Percentiles rank a stretch among this genome's conserved stretches.
Evolutionary conservation across 1,140 invertebrate species (phyloP).

Genomic region (Wasmannia auropunctata): DNA sequence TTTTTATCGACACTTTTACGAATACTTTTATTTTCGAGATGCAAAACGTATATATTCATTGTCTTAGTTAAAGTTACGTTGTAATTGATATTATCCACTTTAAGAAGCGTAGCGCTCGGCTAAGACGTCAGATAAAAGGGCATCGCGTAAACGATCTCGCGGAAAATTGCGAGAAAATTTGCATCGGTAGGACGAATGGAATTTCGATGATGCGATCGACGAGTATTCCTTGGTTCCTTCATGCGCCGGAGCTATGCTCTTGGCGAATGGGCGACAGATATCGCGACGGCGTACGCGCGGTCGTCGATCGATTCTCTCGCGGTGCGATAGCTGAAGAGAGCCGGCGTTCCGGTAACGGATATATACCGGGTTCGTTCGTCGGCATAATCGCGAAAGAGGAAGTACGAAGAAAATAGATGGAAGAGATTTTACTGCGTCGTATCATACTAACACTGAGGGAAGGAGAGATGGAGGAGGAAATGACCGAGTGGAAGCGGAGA

Average conservation of each 20-base stretch:
- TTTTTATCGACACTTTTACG: background rate
- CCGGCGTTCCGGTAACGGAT: slow-evolving; percentile 32
- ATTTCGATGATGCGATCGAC: slow-evolving; percentile 37
- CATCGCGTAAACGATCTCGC: background rate
- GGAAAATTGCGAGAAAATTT: slow-evolving; percentile 17
- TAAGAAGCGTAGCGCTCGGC: too few relatives aligned
- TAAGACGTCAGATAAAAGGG: background rate
- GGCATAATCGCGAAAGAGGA: slow-evolving; percentile 42
- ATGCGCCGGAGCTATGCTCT: background rate
- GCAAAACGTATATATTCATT: background rate
- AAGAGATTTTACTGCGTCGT: slow-evolving; percentile 57
- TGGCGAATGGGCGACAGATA: slow-evolving; percentile 39
- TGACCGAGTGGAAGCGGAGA: background rate
- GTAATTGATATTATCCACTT: background rate
- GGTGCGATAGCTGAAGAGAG: slow-evolving; percentile 41
- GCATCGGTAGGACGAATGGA: background rate
- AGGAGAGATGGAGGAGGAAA: slow-evolving; percentile 11
- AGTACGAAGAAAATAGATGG: slow-evolving; percentile 39
- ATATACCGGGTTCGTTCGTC: background rate
- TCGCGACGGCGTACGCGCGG: background rate
- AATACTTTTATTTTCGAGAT: background rate
- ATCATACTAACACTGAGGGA: slow-evolving; percentile 5
- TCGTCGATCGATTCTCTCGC: slow-evolving; percentile 36
- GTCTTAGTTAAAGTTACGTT: too few relatives aligned
- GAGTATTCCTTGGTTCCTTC: slow-evolving; percentile 21